Evolutionary conservation across 2,888 invertebrate species (phyloP).

Genomic region (Crioceris asparagi): DNA sequence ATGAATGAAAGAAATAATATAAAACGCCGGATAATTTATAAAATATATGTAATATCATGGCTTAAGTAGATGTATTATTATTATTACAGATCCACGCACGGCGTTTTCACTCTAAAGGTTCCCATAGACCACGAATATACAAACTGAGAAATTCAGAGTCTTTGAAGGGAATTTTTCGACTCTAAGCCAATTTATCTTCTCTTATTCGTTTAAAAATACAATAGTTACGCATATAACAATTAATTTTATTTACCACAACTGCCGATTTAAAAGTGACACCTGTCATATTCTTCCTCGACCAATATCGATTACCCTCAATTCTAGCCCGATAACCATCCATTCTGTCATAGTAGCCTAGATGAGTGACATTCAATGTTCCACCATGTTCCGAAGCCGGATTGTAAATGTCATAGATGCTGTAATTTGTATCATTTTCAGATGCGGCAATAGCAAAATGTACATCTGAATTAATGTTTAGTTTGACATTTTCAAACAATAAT

Average conservation of each 20-base stretch:
- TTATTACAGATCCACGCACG: too few species aligned
- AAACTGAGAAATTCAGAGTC: too few species aligned
- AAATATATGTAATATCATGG: too few species aligned
- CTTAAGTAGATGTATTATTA: too few species aligned
- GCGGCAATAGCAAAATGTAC: conserved; percentile 32
- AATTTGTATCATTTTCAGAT: conserved; percentile 17
- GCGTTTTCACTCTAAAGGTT: too few species aligned
- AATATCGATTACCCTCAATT: conserved; percentile 29
- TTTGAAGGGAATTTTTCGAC: too few species aligned
- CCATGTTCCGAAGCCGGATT: conserved; percentile 46
- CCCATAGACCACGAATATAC: too few species aligned
- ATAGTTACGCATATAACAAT: conserved; percentile 1
- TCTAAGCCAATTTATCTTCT: too few species aligned
- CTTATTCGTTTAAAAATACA: conserved; percentile 4
- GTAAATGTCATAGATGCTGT: conserved; percentile 40
- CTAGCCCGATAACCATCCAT: conserved; percentile 21
- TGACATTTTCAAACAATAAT: conserved; percentile 35
- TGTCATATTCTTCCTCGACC: conserved; percentile 42
- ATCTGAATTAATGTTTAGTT: conserved; percentile 42
- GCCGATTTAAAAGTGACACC: conserved; percentile 46
- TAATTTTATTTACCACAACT: conserved; percentile 45
- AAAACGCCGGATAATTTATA: too few species aligned
- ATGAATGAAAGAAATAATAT: too few species aligned
- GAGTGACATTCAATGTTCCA: conserved; percentile 40
- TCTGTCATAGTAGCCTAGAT: conserved; percentile 42